phyloP scores from a whole-genome alignment of 2,113 vertebrate genomes.

The Larimichthys polyactis region DNA sequence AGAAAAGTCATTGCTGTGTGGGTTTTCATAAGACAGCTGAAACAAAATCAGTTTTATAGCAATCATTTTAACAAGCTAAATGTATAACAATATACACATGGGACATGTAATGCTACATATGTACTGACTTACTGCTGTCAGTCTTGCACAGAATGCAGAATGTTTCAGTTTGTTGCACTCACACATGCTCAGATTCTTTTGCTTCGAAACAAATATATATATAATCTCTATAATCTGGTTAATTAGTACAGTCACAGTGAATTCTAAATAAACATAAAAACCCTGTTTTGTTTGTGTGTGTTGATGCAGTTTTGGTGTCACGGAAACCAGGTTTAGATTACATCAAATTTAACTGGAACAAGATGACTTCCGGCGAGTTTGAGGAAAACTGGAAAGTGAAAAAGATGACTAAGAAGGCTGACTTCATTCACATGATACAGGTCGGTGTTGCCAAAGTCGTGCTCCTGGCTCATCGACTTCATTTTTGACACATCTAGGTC shows the following conservation, averaged over 20 bases:
- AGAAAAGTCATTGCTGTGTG: neutral
- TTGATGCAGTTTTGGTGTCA: slow-evolving; percentile 84
- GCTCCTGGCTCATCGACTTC: neutral
- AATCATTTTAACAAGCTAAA: neutral
- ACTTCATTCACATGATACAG: slow-evolving; percentile 98
- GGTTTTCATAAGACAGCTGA: neutral
- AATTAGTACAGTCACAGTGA: neutral
- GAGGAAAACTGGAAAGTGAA: slow-evolving; percentile 85
- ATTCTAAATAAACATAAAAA: neutral
- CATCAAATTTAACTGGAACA: slow-evolving; percentile 90
- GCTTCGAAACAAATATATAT: neutral
- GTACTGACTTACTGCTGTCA: too few species aligned
- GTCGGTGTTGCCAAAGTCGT: slow-evolving; percentile 52
- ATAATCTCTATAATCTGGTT: neutral
- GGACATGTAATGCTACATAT: too few species aligned
- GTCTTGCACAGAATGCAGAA: too few species aligned
- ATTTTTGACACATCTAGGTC: slow-evolving; percentile 61
- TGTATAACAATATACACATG: neutral
- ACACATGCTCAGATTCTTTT: too few species aligned
- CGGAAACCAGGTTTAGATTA: slow-evolving; percentile 85
- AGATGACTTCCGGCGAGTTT: slow-evolving; percentile 91
- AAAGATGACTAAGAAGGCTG: slow-evolving; percentile 86
- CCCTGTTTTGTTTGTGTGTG: slow-evolving; percentile 5
- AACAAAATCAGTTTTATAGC: neutral
- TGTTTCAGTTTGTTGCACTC: too few species aligned